phyloP scores from a whole-genome alignment of 37 sponge, comb jelly and placozoan genomes.

The Lycopodina hypogea region DNA sequence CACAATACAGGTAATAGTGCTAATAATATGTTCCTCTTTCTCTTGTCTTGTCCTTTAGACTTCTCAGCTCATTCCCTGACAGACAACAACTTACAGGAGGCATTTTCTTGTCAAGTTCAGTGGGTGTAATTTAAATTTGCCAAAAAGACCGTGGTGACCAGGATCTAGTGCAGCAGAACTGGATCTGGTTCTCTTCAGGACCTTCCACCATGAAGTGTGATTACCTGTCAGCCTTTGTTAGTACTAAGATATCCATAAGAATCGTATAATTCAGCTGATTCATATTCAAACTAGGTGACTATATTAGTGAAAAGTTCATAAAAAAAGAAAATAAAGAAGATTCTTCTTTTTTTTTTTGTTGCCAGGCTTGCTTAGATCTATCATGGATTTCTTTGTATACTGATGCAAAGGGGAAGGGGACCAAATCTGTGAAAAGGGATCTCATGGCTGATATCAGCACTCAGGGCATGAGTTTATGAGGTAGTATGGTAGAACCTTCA shows the following conservation, averaged over 20 bases:
- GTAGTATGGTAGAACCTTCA: neutral
- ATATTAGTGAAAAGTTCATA: constrained; percentile 83
- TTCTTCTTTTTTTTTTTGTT: too few species aligned
- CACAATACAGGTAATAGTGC: too few species aligned
- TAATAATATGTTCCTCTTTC: too few species aligned
- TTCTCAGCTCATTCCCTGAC: too few species aligned
- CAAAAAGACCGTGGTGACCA: too few species aligned
- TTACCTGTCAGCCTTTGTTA: constrained; percentile 84
- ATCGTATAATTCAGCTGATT: constrained; percentile 85
- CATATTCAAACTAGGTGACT: constrained; percentile 79
- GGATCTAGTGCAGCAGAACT: too few species aligned
- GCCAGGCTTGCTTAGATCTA: constrained; percentile 54
- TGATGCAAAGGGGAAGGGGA: neutral
- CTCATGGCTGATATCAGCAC: neutral
- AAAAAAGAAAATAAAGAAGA: too few species aligned
- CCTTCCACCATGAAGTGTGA: constrained; percentile 90
- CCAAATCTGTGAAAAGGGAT: neutral
- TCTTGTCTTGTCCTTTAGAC: too few species aligned
- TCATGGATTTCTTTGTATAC: constrained; percentile 15
- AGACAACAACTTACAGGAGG: too few species aligned
- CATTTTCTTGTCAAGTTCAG: too few species aligned
- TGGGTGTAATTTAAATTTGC: too few species aligned
- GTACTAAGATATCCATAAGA: constrained; percentile 67
- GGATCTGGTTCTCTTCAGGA: constrained; percentile 41
- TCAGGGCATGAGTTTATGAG: neutral